Percentiles rank a stretch among this genome's conserved stretches.
phyloP scores from a whole-genome alignment of 2,797 vertebrate genomes.

The Bradypus variegatus region DNA sequence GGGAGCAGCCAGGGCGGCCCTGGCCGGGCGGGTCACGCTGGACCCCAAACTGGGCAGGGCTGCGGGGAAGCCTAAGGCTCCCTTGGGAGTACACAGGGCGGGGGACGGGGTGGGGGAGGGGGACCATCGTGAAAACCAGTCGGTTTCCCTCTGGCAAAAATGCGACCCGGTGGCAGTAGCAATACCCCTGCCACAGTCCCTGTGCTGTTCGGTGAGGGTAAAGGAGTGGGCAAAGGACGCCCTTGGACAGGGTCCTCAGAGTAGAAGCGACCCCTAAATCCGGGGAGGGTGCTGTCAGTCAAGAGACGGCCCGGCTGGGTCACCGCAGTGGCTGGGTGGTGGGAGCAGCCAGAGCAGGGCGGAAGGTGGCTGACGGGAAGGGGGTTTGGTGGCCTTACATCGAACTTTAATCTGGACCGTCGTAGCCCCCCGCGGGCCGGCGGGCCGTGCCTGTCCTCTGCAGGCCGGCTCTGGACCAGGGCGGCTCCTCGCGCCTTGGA shows the following conservation, averaged over 20 bases:
- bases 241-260: not conserved
- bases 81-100: not conserved
- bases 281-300: not conserved
- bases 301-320: not conserved
- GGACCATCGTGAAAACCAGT: not conserved
- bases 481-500: not conserved
- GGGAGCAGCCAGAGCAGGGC: not conserved
- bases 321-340: not conserved
- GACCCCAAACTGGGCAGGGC: not conserved
- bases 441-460: not conserved
- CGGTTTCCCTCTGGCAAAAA: not conserved
- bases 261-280: too few relatives aligned
- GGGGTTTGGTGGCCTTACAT: not conserved
- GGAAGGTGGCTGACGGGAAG: not conserved
- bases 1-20: not conserved
- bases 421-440: not conserved
- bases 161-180: not conserved
- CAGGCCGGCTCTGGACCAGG: not conserved
- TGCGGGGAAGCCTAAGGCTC: not conserved
- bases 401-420: not conserved
- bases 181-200: too few relatives aligned
- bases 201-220: not conserved
- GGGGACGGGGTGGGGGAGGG: not conserved
- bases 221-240: not conserved
- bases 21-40: not conserved